A percentile compares a stretch with the other conserved stretches of the same genome.
These are phyloP conservation scores for Phrixothrix hirtus DNA, from an alignment of 2,888 invertebrate genomes.

Conservation along the genomic window DNA sequence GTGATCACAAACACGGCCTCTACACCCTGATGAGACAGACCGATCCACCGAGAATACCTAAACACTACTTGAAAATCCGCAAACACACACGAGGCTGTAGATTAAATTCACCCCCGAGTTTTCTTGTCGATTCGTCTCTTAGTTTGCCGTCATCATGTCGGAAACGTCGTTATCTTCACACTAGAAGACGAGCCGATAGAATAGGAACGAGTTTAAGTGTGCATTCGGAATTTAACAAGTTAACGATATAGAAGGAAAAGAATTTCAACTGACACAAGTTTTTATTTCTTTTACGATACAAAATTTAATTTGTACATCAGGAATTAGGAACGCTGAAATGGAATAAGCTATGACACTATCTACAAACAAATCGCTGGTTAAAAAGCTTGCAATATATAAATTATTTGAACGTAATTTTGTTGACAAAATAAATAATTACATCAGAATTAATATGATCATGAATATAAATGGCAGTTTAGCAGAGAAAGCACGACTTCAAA, in stretches of 20 bases:
- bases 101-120: slow-evolving; percentile 54
- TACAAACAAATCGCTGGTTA: not conserved
- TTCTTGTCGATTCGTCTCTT: slow-evolving; percentile 55
- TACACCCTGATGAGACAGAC: slow-evolving; percentile 51
- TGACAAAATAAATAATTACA: too few relatives aligned
- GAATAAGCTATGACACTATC: not conserved
- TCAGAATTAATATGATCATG: too few relatives aligned
- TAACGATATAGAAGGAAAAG: slow-evolving; percentile 26
- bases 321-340: not conserved
- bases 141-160: slow-evolving; percentile 54
- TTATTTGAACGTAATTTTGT: too few relatives aligned
- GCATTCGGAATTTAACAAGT: slow-evolving; percentile 29
- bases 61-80: slow-evolving; percentile 57
- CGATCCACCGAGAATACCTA: slow-evolving; percentile 54
- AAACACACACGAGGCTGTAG: slow-evolving; percentile 52
- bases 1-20: slow-evolving; percentile 46
- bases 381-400: too few relatives aligned
- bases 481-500: too few relatives aligned
- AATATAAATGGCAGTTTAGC: too few relatives aligned
- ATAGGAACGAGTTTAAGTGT: slow-evolving; percentile 46
- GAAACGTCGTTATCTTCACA: slow-evolving; percentile 56
- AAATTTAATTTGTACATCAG: slow-evolving; percentile 9
- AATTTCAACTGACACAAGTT: slow-evolving; percentile 11
- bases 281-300: not conserved
- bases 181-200: slow-evolving; percentile 50